Base-by-base conservation (phyloP, 2,113 vertebrate genomes). In the Melozone crissalis region DNA sequence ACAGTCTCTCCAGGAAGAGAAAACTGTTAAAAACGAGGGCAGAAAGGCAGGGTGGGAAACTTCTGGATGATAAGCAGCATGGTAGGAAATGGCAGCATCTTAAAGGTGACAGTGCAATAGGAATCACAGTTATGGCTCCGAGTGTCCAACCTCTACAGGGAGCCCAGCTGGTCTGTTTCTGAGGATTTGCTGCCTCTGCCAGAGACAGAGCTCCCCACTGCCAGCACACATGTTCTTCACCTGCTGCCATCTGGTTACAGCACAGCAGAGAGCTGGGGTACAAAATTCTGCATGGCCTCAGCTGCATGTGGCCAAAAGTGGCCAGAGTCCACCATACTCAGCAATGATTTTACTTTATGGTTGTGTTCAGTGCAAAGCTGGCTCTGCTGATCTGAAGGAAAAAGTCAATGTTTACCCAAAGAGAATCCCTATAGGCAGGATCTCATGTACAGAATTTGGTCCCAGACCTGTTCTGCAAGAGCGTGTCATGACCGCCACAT, bases 401-500 rank as follows among this genome's bases (percentile, higher is more conserved):
- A 8, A 47, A 62, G 24, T 8, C 35, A 35, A 1, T 46, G 46
- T 58, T 80, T 62, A 69, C 13, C 5, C 43, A 37, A 67, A 51
- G 6, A 23, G 8, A 39, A 7, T 46, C 12, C 23, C 6, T 57
- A 1, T 7, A 23, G 8, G 15, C 15, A 19, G 22, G 26, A 62
- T 28, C 16, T 52, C n/a, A 35, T 8, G 9, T 7, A 35, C 28
- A 87, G 71, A 73, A 65, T 79, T 62, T 69, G 6, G 13, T 31
- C 44, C 37, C 65, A 49, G 47, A 26, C 10, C 10, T 65, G 31
- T 19, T 33, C 26, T 76, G 24, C 22, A 54, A 57, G 58, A 72
- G 49, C 0, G 0, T 55, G 43, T 83, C 0, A 0, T 54, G 27
- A 58, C 11, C 7, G 8, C 14, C 14, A 35, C 3, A 4, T 5